Percentiles rank a stretch among this genome's conserved stretches.
Evolutionary conservation across 64 coral and sea anemone species (phyloP).

Genomic region (Montipora foliosa): DNA sequence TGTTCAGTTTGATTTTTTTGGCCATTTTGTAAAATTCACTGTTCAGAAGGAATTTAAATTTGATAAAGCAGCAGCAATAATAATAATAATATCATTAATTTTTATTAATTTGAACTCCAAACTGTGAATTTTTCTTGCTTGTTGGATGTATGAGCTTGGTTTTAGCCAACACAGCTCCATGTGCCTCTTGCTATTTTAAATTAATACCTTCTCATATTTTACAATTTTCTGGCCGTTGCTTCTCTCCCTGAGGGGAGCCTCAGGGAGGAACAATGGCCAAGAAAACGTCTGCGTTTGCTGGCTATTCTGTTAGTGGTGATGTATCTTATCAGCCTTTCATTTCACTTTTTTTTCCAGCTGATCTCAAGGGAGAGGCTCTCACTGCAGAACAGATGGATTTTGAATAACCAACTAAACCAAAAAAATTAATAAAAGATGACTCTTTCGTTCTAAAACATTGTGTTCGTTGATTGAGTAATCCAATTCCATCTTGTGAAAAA

Average conservation of each 20-base stretch:
- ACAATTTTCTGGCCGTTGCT: background rate
- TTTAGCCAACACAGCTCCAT: too few relatives aligned
- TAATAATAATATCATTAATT: too few relatives aligned
- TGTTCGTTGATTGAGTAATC: background rate
- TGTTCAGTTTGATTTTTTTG: background rate
- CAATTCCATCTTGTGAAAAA: too few relatives aligned
- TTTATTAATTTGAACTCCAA: too few relatives aligned
- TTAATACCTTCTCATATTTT: background rate
- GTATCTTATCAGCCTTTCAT: background rate
- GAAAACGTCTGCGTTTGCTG: too few relatives aligned
- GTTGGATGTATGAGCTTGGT: too few relatives aligned
- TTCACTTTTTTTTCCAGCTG: constrained; percentile 71
- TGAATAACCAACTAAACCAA: background rate
- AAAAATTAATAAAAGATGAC: background rate
- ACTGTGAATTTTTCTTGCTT: too few relatives aligned
- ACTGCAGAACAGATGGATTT: constrained; percentile 90
- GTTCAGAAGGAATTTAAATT: too few relatives aligned
- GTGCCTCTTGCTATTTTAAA: too few relatives aligned
- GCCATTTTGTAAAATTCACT: too few relatives aligned
- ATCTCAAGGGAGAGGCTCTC: constrained; percentile 92
- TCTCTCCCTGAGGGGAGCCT: background rate
- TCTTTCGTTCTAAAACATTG: background rate
- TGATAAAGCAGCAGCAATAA: too few relatives aligned
- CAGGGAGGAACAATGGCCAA: too few relatives aligned
- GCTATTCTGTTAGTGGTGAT: background rate